Percentiles rank a stretch among this genome's conserved stretches.
Evolutionary conservation across 2,888 invertebrate genomes (phyloP).

Genomic region (Phoronis australis): DNA sequence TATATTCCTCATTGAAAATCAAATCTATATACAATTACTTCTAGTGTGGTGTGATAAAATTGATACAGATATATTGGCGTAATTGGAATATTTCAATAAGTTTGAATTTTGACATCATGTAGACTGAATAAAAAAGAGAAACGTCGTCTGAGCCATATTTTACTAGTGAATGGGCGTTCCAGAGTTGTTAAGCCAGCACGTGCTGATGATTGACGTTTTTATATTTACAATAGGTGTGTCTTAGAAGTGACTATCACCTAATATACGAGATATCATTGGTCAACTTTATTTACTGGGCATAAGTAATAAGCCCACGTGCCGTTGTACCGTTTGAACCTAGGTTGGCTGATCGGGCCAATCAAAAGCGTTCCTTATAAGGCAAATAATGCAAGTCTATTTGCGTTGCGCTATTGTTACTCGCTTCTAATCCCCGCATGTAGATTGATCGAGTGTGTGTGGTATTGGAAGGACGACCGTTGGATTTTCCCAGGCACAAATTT

Average conservation of each 20-base stretch:
- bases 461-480: conserved; percentile 14
- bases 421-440: conserved; percentile 36
- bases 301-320: conserved; percentile 41
- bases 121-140: no score
- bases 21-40: no score
- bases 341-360: conserved; percentile 47
- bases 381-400: conserved; percentile 42
- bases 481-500: conserved; percentile 1
- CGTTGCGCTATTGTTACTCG: conserved; percentile 38
- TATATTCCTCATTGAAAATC: no score
- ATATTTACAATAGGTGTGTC: not conserved
- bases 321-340: conserved; percentile 28
- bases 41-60: no score
- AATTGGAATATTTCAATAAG: no score
- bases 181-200: no score
- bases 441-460: conserved; percentile 38
- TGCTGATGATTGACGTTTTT: not conserved
- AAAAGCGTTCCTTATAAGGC: conserved; percentile 28
- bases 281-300: no score
- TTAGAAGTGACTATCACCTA: not conserved
- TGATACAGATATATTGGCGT: no score
- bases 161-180: no score
- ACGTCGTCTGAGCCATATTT: no score
- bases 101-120: no score
- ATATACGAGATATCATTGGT: not conserved